These are phyloP conservation scores for Myopa tessellatipennis DNA, from an alignment of 2,888 invertebrate genomes.

Conservation along the genomic window DNA sequence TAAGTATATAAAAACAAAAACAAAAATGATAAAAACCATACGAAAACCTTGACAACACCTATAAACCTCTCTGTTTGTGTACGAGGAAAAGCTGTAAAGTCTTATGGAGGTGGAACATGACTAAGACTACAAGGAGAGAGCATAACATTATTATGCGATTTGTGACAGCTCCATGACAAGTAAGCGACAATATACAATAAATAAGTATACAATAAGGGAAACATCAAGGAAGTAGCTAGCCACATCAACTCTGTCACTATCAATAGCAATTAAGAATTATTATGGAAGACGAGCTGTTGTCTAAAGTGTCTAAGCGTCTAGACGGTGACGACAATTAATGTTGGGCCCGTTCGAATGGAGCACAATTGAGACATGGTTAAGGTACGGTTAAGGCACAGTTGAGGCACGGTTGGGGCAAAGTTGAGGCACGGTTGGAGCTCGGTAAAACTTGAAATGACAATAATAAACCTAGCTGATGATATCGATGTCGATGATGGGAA, in stretches of 20 bases:
- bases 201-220: neutral
- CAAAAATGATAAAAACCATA: neutral
- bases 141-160: neutral
- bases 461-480: neutral
- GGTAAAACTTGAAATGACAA: neutral
- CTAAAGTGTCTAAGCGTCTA: slow-evolving; percentile 20
- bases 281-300: slow-evolving; percentile 6
- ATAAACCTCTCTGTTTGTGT: too few species aligned
- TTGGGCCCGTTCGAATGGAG: neutral
- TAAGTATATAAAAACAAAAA: neutral
- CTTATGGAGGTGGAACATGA: neutral
- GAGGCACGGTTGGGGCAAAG: neutral
- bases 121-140: neutral
- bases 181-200: neutral
- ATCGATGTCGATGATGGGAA: slow-evolving; percentile 15
- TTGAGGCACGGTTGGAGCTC: neutral
- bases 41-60: neutral
- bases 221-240: neutral
- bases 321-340: slow-evolving; percentile 1
- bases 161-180: slow-evolving; percentile 27
- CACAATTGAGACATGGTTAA: neutral
- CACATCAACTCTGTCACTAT: slow-evolving; percentile 9
- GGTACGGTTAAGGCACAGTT: neutral
- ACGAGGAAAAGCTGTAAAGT: neutral
- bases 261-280: slow-evolving; percentile 17